Percentiles rank a stretch among this genome's conserved stretches.
These are phyloP conservation scores for Sciurus niger DNA, from an alignment of 2,113 vertebrate genomes.

Conservation along the genomic window DNA sequence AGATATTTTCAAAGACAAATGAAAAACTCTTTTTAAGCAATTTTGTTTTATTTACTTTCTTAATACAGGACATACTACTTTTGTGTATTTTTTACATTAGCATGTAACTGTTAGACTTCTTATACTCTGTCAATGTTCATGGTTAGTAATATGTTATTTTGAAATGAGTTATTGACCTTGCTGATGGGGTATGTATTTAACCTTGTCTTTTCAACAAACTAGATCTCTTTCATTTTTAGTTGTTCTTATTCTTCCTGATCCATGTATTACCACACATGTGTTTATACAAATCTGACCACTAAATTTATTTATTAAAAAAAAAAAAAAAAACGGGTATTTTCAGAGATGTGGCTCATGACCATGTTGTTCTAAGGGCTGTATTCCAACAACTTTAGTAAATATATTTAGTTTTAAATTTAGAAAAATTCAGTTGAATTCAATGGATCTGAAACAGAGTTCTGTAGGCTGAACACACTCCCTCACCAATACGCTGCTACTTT, in stretches of 20 bases:
- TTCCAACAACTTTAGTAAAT: not conserved
- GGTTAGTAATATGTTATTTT: not conserved
- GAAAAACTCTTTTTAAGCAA: not conserved
- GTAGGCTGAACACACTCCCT: not conserved
- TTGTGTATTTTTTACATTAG: slow-evolving; percentile 37
- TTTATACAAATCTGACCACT: not conserved
- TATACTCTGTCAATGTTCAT: not conserved
- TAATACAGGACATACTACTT: not conserved
- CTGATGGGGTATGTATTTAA: not conserved
- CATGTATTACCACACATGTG: not conserved
- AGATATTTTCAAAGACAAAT: not conserved
- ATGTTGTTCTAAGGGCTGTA: not conserved
- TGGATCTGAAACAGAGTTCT: not conserved
- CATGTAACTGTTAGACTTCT: not conserved
- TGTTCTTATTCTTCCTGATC: not conserved
- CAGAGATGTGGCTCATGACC: not conserved
- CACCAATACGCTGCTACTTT: not conserved
- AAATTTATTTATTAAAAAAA: not conserved
- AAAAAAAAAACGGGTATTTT: not conserved
- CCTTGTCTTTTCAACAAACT: not conserved
- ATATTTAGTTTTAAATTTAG: not conserved
- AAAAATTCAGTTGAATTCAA: not conserved
- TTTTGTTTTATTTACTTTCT: not conserved
- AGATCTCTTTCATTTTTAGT: not conserved
- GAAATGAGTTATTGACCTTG: not conserved